Evolutionary conservation across 2,888 invertebrate genomes (phyloP), one percentile per base, ranked within the genome.

Genomic region (Amiota minor): DNA sequence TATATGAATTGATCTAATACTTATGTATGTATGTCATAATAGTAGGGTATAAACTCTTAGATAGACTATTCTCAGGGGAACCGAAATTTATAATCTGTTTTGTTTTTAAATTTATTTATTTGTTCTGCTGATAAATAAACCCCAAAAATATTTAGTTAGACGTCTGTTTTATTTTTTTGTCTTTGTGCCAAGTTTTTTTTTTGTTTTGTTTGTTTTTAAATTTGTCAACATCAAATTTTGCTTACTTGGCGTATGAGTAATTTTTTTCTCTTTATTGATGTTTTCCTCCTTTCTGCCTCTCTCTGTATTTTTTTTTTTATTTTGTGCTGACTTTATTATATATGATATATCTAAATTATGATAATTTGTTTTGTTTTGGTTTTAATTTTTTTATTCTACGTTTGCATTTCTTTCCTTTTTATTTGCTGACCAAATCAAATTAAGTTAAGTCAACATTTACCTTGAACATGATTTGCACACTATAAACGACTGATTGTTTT

Each of bases 391-490:
- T 45, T 49, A 35, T 35, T 35, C 35, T 35, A 6, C 35, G 35
- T 35, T 35, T 35, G 35, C 35, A 35, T 35, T 35, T 35, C 23
- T 12, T 64, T 64, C 14, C 23, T 64, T n/a, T 47, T 55, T 18
- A 49, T 45, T 45, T 59, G 70, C 64, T 72, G 65, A 65, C 65
- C 65, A 49, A 65, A 16, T 35, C 65, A 49, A n/a, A 20, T 59
- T 11, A 59, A 18, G 62, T 77, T 12, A 12, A 67, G 46, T 53
- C 73, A 80, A 71, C 86, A 84, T 84, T 84, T 78, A 84, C 86
- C 84, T 83, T 86, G 84, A 85, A 85, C 84, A 86, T 84, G 86
- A 85, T 82, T 84, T 78, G 74, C 46, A 67, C 65, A 53, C 35
- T 35, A 35, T 35, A 35, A 35, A 35, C 6, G 35, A 35, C 35